Evolutionary conservation across 2,113 vertebrate species (phyloP).

Genomic region (Onychostruthus taczanowskii): DNA sequence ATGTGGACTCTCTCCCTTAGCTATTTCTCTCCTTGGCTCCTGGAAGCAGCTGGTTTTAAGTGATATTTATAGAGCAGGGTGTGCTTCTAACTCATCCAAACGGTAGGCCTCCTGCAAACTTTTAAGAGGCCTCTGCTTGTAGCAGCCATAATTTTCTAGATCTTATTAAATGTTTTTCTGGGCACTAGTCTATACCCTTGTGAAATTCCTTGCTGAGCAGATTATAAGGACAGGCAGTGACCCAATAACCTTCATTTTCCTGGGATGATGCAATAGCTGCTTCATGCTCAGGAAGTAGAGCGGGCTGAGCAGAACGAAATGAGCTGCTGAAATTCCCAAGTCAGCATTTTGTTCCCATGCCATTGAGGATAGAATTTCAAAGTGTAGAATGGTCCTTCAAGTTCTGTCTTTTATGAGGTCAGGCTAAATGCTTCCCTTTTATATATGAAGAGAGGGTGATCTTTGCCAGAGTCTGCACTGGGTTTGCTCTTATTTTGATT

Average conservation of each 20-base stretch:
- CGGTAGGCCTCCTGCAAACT: neutral
- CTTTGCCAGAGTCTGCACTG: constrained; percentile 25
- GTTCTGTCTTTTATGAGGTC: constrained; percentile 57
- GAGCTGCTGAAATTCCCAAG: constrained; percentile 43
- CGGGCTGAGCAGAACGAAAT: neutral
- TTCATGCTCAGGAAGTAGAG: constrained; percentile 19
- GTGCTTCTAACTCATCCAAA: constrained; percentile 24
- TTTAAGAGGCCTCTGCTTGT: neutral
- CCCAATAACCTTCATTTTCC: constrained; percentile 40
- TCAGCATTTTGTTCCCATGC: constrained; percentile 27
- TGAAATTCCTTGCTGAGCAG: constrained; percentile 14
- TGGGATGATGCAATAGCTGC: constrained; percentile 18
- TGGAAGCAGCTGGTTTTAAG: neutral
- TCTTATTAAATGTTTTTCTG: constrained; percentile 24
- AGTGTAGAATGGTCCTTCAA: neutral
- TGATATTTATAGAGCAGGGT: neutral
- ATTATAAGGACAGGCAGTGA: constrained; percentile 22
- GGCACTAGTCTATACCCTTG: neutral
- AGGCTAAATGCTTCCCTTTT: constrained; percentile 44
- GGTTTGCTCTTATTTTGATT: constrained; percentile 34
- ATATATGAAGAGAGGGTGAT: constrained; percentile 26
- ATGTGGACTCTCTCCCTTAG: neutral
- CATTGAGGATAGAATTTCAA: constrained; percentile 39
- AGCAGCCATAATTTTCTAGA: constrained; percentile 10
- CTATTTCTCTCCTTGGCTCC: neutral